These are phyloP conservation scores for Eledona agricola DNA, from an alignment of 2,888 invertebrate genomes.

Conservation along the genomic window DNA sequence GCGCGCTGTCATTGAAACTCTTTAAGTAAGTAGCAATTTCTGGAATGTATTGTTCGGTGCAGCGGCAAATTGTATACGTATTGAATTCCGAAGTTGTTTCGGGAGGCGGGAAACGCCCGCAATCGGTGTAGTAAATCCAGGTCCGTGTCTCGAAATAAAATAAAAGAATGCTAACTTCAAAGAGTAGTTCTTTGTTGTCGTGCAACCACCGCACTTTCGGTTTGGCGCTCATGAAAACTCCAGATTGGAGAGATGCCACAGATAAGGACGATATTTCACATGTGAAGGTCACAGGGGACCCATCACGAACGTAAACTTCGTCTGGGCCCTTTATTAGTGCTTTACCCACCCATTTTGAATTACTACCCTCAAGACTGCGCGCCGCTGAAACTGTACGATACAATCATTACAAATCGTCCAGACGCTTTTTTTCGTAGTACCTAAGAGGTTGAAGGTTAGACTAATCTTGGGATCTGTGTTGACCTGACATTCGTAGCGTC, in stretches of 20 bases:
- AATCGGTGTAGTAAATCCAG: conserved; percentile 17
- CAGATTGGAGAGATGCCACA: conserved; percentile 37
- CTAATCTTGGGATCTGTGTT: conserved; percentile 80
- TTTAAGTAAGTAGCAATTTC: conserved; percentile 6
- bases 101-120: conserved; percentile 8
- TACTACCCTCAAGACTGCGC: conserved; percentile 10
- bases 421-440: conserved; percentile 8
- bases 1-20: too few relatives aligned
- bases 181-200: conserved; percentile 66
- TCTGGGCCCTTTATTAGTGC: conserved; percentile 67
- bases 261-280: conserved; percentile 64
- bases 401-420: conserved; percentile 7
- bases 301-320: conserved; percentile 65
- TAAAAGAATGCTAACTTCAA: conserved; percentile 62
- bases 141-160: conserved; percentile 19
- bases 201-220: conserved; percentile 66
- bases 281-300: conserved; percentile 67
- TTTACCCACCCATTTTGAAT: conserved; percentile 53
- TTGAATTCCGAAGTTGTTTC: conserved; percentile 15
- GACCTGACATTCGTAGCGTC: conserved; percentile 78
- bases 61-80: conserved; percentile 7
- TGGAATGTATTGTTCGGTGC: conserved; percentile 12
- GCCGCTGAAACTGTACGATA: conserved; percentile 37
- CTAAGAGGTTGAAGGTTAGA: conserved; percentile 70
- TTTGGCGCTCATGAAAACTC: conserved; percentile 45